Percentiles rank a stretch among this genome's conserved stretches.
Evolutionary conservation across 37 sponge, comb jelly and placozoan genomes (phyloP).

Genomic region (Haliclona indistincta): DNA sequence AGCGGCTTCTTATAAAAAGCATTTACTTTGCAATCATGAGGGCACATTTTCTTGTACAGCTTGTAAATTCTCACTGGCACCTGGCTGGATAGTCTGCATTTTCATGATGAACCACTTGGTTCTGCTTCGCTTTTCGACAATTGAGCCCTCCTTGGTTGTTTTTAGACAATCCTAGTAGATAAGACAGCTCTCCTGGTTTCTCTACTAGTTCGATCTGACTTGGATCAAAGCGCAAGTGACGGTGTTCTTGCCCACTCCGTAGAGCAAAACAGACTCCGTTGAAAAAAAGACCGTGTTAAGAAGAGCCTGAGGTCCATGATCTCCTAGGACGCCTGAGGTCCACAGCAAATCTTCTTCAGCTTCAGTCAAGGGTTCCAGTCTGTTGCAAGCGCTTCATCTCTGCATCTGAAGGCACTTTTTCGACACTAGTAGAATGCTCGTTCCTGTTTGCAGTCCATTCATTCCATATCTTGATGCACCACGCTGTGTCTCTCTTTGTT

Average conservation of each 20-base stretch:
- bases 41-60: no score
- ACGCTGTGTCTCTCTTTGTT: no score
- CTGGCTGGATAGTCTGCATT: no score
- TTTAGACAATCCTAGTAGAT: conserved; percentile 30
- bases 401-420: conserved; percentile 34
- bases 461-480: no score
- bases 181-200: conserved; percentile 23
- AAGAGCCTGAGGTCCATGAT: conserved; percentile 13
- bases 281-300: conserved; percentile 32
- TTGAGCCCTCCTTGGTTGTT: conserved; percentile 46
- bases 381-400: conserved; percentile 51
- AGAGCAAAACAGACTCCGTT: conserved; percentile 52
- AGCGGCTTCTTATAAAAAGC: no score
- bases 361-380: no score
- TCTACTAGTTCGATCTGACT: conserved; percentile 33
- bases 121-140: conserved; percentile 19
- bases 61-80: no score
- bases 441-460: no score
- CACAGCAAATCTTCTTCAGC: no score
- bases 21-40: no score
- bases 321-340: conserved; percentile 25
- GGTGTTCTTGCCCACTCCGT: conserved; percentile 44
- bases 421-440: no score
- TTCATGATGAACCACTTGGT: conserved; percentile 24
- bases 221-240: conserved; percentile 26